phyloP scores from a whole-genome alignment of 2,888 invertebrate genomes.

The Drosophila peninsularis region DNA sequence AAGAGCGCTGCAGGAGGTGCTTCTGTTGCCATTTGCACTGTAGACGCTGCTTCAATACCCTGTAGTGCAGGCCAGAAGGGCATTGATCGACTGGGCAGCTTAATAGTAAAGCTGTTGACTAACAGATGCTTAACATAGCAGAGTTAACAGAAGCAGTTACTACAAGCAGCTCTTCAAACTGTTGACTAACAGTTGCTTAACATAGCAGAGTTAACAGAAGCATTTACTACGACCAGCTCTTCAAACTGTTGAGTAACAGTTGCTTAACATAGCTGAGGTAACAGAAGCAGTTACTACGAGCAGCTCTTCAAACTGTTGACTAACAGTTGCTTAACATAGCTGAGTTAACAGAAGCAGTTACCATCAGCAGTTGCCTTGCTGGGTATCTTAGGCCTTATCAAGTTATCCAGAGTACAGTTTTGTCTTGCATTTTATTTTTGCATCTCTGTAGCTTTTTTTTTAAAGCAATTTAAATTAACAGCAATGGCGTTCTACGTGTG shows the following conservation, averaged over 20 bases:
- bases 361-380: not conserved
- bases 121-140: too few species aligned
- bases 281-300: too few species aligned
- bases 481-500: slow-evolving; percentile 63
- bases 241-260: not conserved
- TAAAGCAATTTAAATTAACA: slow-evolving; percentile 78
- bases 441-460: slow-evolving; percentile 52
- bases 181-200: not conserved
- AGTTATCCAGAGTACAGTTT: slow-evolving; percentile 13
- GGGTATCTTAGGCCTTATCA: slow-evolving; percentile 17
- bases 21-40: slow-evolving; percentile 56
- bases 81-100: not conserved
- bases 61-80: not conserved
- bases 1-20: slow-evolving; percentile 53
- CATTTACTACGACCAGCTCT: too few species aligned
- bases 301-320: too few species aligned
- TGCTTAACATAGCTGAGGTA: not conserved
- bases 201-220: too few species aligned
- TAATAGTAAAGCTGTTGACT: not conserved
- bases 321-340: not conserved
- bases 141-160: too few species aligned
- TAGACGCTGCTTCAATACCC: slow-evolving; percentile 29
- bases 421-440: slow-evolving; percentile 24
- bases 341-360: too few species aligned
- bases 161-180: not conserved